Evolutionary conservation across 2,888 invertebrate species (phyloP), one percentile per base, ranked within the genome.

Genomic region (Galerucella nymphaeae): DNA sequence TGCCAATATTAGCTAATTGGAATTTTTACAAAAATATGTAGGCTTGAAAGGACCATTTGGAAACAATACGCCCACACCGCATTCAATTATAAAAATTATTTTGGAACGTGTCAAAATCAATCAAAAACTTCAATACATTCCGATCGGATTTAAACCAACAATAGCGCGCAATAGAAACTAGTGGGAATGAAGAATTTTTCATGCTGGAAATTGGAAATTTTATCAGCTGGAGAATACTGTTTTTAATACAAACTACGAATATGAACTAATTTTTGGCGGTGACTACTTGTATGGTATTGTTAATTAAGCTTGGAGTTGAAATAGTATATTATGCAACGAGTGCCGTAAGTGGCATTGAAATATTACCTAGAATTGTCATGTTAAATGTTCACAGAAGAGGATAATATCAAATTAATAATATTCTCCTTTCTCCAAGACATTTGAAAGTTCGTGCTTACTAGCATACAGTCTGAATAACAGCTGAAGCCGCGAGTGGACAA

Each of bases 131-230:
- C 5, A 14, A 50, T 50, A 16, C 50, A 50, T 14, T 50, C n/a
- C n/a, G 8, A 50, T 50, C 16, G 50, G n/a, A 50, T 8, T 14
- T n/a, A 50, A 50, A 50, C 50, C 14, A 50, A 50, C n/a, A 50
- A n/a, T 16, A n/a, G 3, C 8, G 13, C 8, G 50, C 50, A 50
- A 50, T 50, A 57, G 10, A 57, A 66, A 66, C 66, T 57, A 50
- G 48, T 50, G 48, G 48, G 50, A 63, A 63, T 23, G 63, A 48
- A 66, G 41, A 57, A 42, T 38, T 66, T 66, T 66, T 57, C n/a
- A 42, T 18, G 57, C 58, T 72, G 58, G 62, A 72, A 72, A 72
- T 72, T 68, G 63, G 59, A 72, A 73, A 62, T 62, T 53, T 57
- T 57, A 53, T 16, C 70, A 55, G 58, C 57, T 16, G 50, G 14